A percentile compares a stretch with the other conserved stretches of the same genome.
These are phyloP conservation scores for Dicyrtomina minuta DNA, from an alignment of 2,888 invertebrate genomes.

Conservation along the genomic window DNA sequence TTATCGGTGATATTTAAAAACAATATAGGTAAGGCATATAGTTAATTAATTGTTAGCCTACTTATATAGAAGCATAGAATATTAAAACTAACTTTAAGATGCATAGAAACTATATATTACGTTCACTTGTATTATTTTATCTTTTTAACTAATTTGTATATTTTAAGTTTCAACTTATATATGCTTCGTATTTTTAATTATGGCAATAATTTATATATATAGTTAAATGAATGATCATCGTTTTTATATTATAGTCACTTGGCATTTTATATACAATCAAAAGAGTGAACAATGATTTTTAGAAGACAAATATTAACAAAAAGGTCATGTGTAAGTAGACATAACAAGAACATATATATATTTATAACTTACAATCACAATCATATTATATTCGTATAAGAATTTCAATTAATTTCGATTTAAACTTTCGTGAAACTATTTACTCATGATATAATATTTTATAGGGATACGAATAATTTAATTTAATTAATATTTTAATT, in stretches of 20 bases:
- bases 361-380: too few relatives aligned
- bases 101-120: neutral
- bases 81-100: neutral
- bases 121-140: neutral
- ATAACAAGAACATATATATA: too few relatives aligned
- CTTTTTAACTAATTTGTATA: neutral
- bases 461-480: neutral
- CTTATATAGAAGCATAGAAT: too few relatives aligned
- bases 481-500: neutral
- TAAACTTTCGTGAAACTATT: slow-evolving; percentile 9
- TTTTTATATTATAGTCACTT: slow-evolving; percentile 14
- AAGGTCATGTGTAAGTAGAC: too few relatives aligned
- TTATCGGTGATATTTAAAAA: too few relatives aligned
- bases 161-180: neutral
- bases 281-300: neutral
- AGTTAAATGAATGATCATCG: neutral
- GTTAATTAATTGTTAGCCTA: too few relatives aligned
- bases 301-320: too few relatives aligned
- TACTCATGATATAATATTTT: neutral
- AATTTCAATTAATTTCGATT: neutral
- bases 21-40: too few relatives aligned
- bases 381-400: neutral
- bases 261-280: slow-evolving; percentile 23
- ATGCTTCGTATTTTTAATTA: slow-evolving; percentile 9
- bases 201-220: neutral